Percentiles rank a stretch among this genome's conserved stretches.
Evolutionary conservation across 2,113 vertebrate genomes (phyloP).

Genomic region (Panurus biarmicus): DNA sequence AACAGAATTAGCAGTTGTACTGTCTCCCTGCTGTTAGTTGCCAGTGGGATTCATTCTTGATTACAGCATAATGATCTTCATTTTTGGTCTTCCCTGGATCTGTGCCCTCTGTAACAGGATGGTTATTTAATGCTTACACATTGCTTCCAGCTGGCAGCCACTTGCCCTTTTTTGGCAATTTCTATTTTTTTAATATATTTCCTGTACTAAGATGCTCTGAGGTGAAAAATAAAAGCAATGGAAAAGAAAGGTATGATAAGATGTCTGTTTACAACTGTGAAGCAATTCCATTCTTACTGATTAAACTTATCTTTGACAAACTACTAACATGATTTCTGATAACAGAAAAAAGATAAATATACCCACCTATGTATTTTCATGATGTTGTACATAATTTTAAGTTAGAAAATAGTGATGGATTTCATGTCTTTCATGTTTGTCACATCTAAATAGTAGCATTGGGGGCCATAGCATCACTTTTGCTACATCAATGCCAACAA

Average conservation of each 20-base stretch:
- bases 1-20: background rate
- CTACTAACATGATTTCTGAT: background rate
- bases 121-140: background rate
- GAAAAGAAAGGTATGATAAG: background rate
- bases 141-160: background rate
- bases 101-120: background rate
- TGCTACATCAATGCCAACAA: background rate
- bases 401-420: background rate
- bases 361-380: background rate
- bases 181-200: background rate
- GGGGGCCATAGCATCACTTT: background rate
- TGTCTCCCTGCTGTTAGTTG: background rate
- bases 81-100: constrained; percentile 25
- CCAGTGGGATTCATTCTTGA: background rate
- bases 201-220: background rate
- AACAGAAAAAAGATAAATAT: background rate
- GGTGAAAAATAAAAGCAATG: background rate
- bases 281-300: background rate
- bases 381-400: background rate
- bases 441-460: background rate
- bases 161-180: background rate
- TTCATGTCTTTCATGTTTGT: background rate
- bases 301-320: background rate
- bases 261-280: background rate
- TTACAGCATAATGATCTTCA: background rate